Conservation (phyloP, 2,797 vertebrate genomes). For the Lateolabrax maculatus region DNA sequence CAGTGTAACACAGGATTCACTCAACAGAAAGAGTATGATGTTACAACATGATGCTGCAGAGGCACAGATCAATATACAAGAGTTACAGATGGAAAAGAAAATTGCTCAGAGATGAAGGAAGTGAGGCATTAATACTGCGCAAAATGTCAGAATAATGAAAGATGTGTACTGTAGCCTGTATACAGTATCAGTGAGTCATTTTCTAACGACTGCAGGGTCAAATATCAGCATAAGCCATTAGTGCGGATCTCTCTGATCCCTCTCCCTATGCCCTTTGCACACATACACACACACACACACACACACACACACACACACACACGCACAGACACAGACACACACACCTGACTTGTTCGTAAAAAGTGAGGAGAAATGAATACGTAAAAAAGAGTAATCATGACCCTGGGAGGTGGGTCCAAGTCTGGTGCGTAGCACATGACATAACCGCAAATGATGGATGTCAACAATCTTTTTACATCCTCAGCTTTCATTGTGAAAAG, state of each 20-base stretch:
- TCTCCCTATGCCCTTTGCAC: neutral
- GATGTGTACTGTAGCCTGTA: slow-evolving; percentile 26
- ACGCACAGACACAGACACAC: neutral
- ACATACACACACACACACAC: slow-evolving; percentile 20
- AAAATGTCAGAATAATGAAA: slow-evolving; percentile 49
- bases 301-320: neutral
- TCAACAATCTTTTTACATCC: neutral
- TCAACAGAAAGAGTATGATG: slow-evolving; percentile 35
- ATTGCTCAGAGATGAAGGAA: slow-evolving; percentile 26
- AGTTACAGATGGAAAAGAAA: slow-evolving; percentile 31
- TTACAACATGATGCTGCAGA: slow-evolving; percentile 35
- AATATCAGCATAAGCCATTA: slow-evolving; percentile 46
- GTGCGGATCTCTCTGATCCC: slow-evolving; percentile 5
- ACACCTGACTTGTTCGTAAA: neutral
- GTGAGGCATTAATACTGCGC: slow-evolving; percentile 24
- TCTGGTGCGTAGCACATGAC: neutral
- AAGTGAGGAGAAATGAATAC: neutral
- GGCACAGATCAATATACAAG: slow-evolving; percentile 47
- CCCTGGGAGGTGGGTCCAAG: neutral
- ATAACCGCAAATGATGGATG: neutral
- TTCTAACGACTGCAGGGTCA: slow-evolving; percentile 45
- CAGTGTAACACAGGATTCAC: slow-evolving; percentile 4
- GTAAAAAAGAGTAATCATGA: neutral
- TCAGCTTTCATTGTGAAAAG: neutral
- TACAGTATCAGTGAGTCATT: slow-evolving; percentile 46